phyloP scores from a whole-genome alignment of 2,888 invertebrate genomes.

The Cataglyphis albicans region DNA sequence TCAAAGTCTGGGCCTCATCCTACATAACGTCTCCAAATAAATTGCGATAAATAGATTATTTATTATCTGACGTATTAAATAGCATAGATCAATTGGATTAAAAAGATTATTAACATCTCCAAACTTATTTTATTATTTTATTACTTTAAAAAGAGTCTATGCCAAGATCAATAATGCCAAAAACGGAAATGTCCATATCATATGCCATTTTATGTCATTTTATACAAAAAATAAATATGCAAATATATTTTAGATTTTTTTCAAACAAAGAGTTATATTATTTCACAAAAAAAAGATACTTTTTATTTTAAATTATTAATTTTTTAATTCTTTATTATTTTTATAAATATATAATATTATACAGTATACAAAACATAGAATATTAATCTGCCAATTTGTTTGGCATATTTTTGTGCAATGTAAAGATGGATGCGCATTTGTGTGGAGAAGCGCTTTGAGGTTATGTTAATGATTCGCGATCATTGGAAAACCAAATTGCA shows the following conservation, averaged over 20 bases:
- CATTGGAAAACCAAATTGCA: constrained; percentile 37
- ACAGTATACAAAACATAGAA: background rate
- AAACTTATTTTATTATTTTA: background rate
- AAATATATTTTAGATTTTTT: background rate
- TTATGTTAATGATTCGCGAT: constrained; percentile 12
- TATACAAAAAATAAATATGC: background rate
- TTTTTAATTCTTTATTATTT: background rate
- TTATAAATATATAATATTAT: background rate
- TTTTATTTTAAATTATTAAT: background rate
- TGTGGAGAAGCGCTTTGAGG: background rate
- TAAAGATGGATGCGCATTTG: background rate
- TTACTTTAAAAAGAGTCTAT: background rate
- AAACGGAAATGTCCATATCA: background rate
- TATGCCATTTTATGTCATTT: background rate
- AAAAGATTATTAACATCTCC: background rate
- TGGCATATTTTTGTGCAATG: background rate
- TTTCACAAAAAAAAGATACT: background rate
- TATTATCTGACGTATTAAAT: background rate
- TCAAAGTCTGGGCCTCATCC: too few relatives aligned
- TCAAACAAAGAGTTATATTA: background rate
- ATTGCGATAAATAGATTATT: background rate
- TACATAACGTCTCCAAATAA: background rate
- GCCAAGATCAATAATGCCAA: background rate
- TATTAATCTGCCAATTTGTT: background rate
- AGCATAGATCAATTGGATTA: background rate